phyloP scores from a whole-genome alignment of 1,140 invertebrate species.

The Bombus pascuorum region DNA sequence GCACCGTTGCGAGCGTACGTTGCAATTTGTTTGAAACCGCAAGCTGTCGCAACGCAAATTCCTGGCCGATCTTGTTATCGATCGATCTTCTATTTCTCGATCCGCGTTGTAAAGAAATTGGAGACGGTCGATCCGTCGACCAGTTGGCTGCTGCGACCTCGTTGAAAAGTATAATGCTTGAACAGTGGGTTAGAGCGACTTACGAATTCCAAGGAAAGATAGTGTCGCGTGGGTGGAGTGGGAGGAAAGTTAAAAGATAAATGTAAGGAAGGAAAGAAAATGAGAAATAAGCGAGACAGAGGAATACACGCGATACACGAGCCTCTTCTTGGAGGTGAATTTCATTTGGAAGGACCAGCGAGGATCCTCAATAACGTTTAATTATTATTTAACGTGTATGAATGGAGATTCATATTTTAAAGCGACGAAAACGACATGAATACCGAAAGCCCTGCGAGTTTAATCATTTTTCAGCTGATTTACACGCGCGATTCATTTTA shows the following conservation, averaged over 20 bases:
- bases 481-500: neutral
- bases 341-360: neutral
- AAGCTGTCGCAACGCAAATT: too few species aligned
- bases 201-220: too few species aligned
- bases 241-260: neutral
- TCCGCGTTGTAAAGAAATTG: too few species aligned
- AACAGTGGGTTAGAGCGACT: too few species aligned
- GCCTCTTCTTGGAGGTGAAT: neutral
- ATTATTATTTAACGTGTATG: neutral
- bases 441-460: neutral
- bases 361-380: neutral
- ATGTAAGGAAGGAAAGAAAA: neutral
- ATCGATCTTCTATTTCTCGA: neutral
- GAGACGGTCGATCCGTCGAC: accelerated
- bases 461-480: constrained; percentile 3
- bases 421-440: neutral
- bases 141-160: too few species aligned
- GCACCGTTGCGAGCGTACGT: neutral
- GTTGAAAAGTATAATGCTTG: accelerated
- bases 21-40: neutral
- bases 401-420: neutral
- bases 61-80: too few species aligned
- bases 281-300: too few species aligned
- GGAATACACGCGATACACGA: too few species aligned
- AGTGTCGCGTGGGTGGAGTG: too few species aligned